Percentiles rank a stretch among this genome's conserved stretches.
phyloP scores from a whole-genome alignment of 2,797 vertebrate genomes.

The Rhinichthys osculus region DNA sequence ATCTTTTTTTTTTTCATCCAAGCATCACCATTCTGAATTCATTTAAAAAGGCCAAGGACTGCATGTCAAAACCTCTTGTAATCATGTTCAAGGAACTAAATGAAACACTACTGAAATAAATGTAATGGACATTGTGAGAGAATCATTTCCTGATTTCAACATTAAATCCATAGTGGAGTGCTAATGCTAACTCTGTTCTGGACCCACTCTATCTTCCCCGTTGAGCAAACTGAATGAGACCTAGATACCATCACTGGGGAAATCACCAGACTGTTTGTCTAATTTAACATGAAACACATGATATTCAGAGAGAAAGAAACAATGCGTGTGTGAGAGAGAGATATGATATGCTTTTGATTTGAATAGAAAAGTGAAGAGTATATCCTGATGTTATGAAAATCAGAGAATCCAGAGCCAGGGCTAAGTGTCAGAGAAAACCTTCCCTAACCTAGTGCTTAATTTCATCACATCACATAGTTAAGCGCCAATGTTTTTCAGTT shows the following conservation, averaged over 20 bases:
- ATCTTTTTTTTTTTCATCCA: neutral
- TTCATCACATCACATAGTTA: neutral
- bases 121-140: neutral
- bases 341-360: slow-evolving; percentile 23
- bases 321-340: neutral
- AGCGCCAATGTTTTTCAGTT: neutral
- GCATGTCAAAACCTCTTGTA: neutral
- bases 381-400: slow-evolving; percentile 28
- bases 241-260: slow-evolving; percentile 39
- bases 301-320: slow-evolving; percentile 2
- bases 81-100: neutral
- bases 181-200: neutral
- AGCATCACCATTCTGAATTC: neutral
- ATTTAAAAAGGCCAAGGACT: neutral
- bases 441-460: neutral
- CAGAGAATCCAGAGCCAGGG: neutral
- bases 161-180: neutral
- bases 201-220: neutral
- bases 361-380: slow-evolving; percentile 24
- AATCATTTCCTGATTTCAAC: neutral
- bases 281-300: slow-evolving; percentile 15
- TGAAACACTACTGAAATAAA: neutral
- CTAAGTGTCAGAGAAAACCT: neutral
- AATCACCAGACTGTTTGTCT: slow-evolving; percentile 43
- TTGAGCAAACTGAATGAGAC: slow-evolving; percentile 36